Base-by-base conservation (phyloP, 1,140 invertebrate genomes). In the Xylocopa sonorina region DNA sequence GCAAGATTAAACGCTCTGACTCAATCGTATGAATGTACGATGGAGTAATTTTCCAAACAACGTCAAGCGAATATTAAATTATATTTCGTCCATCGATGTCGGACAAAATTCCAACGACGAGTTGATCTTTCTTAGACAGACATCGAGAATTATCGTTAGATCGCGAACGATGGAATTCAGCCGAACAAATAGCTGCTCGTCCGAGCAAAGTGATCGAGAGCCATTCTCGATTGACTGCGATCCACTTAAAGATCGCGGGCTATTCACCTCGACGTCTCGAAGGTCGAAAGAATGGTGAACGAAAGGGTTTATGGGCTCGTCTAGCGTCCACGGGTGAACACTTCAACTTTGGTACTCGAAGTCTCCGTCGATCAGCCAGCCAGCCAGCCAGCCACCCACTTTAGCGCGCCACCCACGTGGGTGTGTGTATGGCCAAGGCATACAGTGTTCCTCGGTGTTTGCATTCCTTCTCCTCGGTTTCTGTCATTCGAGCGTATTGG, bases 321-420 rank as follows among this genome's bases (percentile, higher is more conserved):
- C 73, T 46, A 64, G 63, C n/a, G 63, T 51, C 34, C 53, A 53
- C n/a, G 43, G 38, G 41, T 51, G 50, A 63, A 27, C 63, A 55
- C 64, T 68, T 46, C 18, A 55, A 9, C 48, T 71, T 78, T 24
- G 63, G 55, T 68, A 53, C 78, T 76, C 51, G 34, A 53, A 27
- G 63, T 48, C 60, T 71, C 64, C 46, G 64, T 66, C 51, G 57
- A 75, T 80, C 82, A 34, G 53, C 75, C 80, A 51, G 50, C 32
- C 55, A 5, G 58, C 21, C 38, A 38, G 38, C 66, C 63, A 71
- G 67, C 85, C 82, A 74, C 83, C 85, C 78, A 87, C 85, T 88
- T 80, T 85, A 74, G 62, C 43, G 67, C 57, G n/a, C 60, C 76
- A 73, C 78, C 80, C 76, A 83, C 80, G 81, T 79, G 81, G 81